These are phyloP conservation scores for Magallana ariakensis DNA, from an alignment of 1,140 invertebrate species.

Conservation along the genomic window DNA sequence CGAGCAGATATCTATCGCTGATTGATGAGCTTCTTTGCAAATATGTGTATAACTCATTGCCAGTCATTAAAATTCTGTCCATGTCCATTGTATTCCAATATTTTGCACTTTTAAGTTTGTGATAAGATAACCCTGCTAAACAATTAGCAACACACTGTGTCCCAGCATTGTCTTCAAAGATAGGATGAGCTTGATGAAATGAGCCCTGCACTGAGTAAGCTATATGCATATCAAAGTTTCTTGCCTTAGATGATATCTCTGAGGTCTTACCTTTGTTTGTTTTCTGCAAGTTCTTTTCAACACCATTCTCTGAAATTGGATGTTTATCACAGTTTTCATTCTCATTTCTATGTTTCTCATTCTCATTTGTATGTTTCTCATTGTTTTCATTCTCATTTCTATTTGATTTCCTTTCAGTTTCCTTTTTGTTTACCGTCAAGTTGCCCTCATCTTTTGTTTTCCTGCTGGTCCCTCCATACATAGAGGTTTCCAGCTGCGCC, in stretches of 20 bases:
- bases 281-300: too few species aligned
- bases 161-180: conserved; percentile 29
- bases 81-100: not conserved
- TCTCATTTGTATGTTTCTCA: too few species aligned
- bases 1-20: conserved; percentile 13
- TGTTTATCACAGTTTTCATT: too few species aligned
- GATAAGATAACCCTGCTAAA: conserved; percentile 7
- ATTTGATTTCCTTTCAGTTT: too few species aligned
- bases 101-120: conserved; percentile 6
- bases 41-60: conserved; percentile 39
- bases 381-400: too few species aligned
- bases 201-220: conserved; percentile 12
- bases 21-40: not conserved
- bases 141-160: conserved; percentile 48
- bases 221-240: not conserved
- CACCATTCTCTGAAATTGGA: too few species aligned
- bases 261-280: too few species aligned
- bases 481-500: too few species aligned
- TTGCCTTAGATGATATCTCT: not conserved
- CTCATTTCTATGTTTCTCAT: too few species aligned
- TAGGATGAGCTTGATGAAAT: conserved; percentile 40
- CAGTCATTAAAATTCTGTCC: conserved; percentile 35
- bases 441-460: too few species aligned
- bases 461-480: too few species aligned
- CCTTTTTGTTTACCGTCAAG: too few species aligned